Evolutionary conservation across 92 coral and sea anemone species (phyloP).

Genomic region (Ricordea florida): DNA sequence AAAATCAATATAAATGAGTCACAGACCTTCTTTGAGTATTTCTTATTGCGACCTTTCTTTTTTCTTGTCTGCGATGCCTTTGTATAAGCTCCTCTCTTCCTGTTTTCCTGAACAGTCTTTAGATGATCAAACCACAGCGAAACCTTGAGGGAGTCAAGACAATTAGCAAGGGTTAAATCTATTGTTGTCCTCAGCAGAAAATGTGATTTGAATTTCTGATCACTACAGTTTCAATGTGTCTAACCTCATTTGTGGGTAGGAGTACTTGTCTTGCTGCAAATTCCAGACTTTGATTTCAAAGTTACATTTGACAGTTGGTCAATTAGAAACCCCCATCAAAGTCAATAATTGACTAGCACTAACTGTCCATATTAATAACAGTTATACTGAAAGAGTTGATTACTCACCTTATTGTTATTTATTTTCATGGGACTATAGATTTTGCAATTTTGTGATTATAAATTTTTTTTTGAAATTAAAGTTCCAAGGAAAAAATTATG

Average conservation of each 20-base stretch:
- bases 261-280: constrained; percentile 22
- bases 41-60: constrained; percentile 32
- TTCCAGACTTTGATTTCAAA: no score
- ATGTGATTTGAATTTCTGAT: not conserved
- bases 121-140: constrained; percentile 42
- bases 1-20: constrained; percentile 6
- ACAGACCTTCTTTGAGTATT: constrained; percentile 13
- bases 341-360: no score
- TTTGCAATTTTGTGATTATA: no score
- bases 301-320: no score
- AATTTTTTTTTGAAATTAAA: no score
- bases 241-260: constrained; percentile 24
- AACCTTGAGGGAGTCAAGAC: constrained; percentile 15
- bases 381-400: no score
- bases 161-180: not conserved
- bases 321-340: no score
- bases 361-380: no score
- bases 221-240: constrained; percentile 9
- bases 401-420: no score
- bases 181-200: constrained; percentile 19
- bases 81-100: constrained; percentile 42
- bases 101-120: constrained; percentile 36
- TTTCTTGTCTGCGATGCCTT: constrained; percentile 27
- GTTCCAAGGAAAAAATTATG: no score
- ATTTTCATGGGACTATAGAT: no score